A percentile compares a stretch with the other conserved stretches of the same genome.
Evolutionary conservation across 2,888 invertebrate genomes (phyloP).

Genomic region (Teleogryllus oceanicus): DNA sequence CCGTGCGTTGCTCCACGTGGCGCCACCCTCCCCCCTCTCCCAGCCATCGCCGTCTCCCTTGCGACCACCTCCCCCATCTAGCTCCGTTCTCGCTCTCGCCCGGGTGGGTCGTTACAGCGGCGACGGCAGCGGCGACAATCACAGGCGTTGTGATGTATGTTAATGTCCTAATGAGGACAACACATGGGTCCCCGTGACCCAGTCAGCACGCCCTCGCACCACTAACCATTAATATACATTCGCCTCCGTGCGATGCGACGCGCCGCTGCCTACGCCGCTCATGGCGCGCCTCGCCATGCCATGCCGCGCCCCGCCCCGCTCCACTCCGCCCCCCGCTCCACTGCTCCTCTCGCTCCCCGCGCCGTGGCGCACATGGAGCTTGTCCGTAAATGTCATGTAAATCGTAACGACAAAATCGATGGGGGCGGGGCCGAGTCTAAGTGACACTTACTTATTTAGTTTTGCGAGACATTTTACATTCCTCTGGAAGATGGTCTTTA

Average conservation of each 20-base stretch:
- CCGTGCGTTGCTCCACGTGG: neutral
- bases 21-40: neutral
- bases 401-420: too few relatives aligned
- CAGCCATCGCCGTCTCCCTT: neutral
- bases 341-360: too few relatives aligned
- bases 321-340: too few relatives aligned
- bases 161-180: conserved; percentile 18
- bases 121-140: conserved; percentile 8
- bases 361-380: too few relatives aligned
- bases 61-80: neutral
- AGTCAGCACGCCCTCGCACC: conserved; percentile 1
- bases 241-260: neutral
- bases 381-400: too few relatives aligned
- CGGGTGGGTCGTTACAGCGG: neutral
- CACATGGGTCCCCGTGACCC: conserved; percentile 18
- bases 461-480: too few relatives aligned
- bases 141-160: conserved; percentile 10
- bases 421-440: too few relatives aligned
- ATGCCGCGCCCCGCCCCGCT: neutral
- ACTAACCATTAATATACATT: conserved; percentile 1
- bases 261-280: neutral
- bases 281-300: neutral
- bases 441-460: too few relatives aligned
- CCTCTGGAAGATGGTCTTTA: too few relatives aligned
- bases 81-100: neutral